Percentiles rank a stretch among this genome's conserved stretches.
phyloP scores from a whole-genome alignment of 2,888 invertebrate species.

The Dolichomitus sp. region DNA sequence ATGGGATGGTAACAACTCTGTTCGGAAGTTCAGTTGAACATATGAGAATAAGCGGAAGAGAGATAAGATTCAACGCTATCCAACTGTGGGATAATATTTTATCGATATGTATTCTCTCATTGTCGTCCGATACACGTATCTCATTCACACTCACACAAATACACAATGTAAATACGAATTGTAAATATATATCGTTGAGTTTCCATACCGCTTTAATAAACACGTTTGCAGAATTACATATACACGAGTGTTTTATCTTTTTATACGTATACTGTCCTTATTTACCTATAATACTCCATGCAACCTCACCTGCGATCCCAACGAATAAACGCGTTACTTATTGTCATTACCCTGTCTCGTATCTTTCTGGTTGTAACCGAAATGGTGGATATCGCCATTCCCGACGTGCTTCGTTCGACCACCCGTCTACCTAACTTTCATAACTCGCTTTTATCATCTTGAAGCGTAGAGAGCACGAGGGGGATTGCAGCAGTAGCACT shows the following conservation, averaged over 20 bases:
- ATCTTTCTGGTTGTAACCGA: conserved; percentile 61
- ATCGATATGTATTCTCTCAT: conserved; percentile 50
- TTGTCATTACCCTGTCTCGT: conserved; percentile 60
- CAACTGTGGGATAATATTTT: conserved; percentile 59
- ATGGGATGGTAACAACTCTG: too few species aligned
- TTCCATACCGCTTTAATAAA: conserved; percentile 89
- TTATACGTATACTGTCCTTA: conserved; percentile 53
- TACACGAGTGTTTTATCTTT: conserved; percentile 69
- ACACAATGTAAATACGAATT: conserved; percentile 85
- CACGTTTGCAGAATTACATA: conserved; percentile 87
- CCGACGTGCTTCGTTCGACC: conserved; percentile 46
- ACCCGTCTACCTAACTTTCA: conserved; percentile 60
- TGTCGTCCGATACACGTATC: conserved; percentile 41
- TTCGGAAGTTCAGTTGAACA: conserved; percentile 24
- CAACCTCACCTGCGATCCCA: conserved; percentile 39
- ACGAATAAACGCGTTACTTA: conserved; percentile 63
- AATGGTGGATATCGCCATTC: conserved; percentile 16
- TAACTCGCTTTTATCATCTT: conserved; percentile 62
- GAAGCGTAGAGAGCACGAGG: conserved; percentile 45
- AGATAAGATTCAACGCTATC: conserved; percentile 20
- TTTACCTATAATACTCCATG: conserved; percentile 42
- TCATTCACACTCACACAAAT: conserved; percentile 61
- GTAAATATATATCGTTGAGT: conserved; percentile 88
- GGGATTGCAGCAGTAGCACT: background rate
- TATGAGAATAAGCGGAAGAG: conserved; percentile 16